Conservation (phyloP, 2,888 invertebrate species). For the Apantesis nais region DNA sequence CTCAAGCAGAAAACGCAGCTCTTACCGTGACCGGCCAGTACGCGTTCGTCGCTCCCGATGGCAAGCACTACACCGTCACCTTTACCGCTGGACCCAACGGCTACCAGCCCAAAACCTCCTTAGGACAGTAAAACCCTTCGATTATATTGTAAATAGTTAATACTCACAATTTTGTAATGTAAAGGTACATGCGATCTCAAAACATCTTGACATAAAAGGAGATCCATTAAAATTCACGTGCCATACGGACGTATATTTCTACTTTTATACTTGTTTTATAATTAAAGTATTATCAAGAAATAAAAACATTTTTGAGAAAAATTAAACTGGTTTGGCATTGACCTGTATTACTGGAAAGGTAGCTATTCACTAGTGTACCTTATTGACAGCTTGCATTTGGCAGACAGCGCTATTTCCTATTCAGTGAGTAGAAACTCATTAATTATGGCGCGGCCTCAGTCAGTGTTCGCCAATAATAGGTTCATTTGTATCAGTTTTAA, state of each 20-base stretch:
- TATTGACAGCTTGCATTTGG: conserved; percentile 19
- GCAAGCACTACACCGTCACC: conserved; percentile 87
- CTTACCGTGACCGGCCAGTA: conserved; percentile 87
- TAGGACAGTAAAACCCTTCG: conserved; percentile 67
- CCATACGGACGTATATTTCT: conserved; percentile 70
- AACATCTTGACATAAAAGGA: conserved; percentile 25
- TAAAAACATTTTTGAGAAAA: conserved; percentile 30
- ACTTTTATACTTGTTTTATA: conserved; percentile 66
- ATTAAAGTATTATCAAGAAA: conserved; percentile 37
- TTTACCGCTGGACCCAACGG: conserved; percentile 88
- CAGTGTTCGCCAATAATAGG: neutral
- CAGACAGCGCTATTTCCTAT: conserved; percentile 16
- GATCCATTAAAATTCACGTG: conserved; percentile 71
- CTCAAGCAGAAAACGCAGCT: conserved; percentile 87
- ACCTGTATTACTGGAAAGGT: conserved; percentile 12
- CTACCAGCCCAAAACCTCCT: conserved; percentile 84
- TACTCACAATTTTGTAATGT: conserved; percentile 39
- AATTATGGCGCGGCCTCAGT: neutral
- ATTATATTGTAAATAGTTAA: conserved; percentile 49
- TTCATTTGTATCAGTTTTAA: neutral
- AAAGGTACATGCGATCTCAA: conserved; percentile 62
- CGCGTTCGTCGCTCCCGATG: conserved; percentile 88
- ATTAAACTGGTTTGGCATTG: conserved; percentile 19
- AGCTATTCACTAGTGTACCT: conserved; percentile 19
- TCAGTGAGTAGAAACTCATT: conserved; percentile 19